Evolutionary conservation across 1,140 invertebrate genomes (phyloP), one percentile per base, ranked within the genome.

Genomic region (Ceratitis capitata): DNA sequence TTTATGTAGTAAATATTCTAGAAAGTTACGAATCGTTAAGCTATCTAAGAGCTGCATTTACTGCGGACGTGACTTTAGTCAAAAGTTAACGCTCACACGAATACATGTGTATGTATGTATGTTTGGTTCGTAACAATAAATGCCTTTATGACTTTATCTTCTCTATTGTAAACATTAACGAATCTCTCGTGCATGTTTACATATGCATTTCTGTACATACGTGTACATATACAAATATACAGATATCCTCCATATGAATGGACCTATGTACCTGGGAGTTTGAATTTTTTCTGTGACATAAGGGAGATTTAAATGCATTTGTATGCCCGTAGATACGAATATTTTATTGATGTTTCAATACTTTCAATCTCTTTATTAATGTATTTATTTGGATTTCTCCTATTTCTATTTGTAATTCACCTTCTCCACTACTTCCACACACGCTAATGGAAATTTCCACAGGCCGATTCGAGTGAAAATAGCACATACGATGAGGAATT

Each of bases 1-100:
- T n/a, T 85, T 58, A 86, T 49, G 78, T 56, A 85, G 23, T 39
- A 51, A 14, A 47, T 42, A n/a, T 85, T 29, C 85, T n/a, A 83
- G 82, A 26, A 47, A 32, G 49, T 84, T 82, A 16, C 6, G 23
- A 56, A 23, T 56, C 51, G 23, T n/a, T n/a, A 56, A n/a, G 51
- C 19, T 56, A 56, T 56, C 51, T 56, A 23, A 56, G 19, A 56
- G 23, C n/a, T n/a, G n/a, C n/a, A n/a, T n/a, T n/a, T n/a, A 56
- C 51, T 56, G 51, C n/a, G 51, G 51, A 56, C 51, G 51, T 56
- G 51, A 56, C 51, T 56, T 56, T n/a, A n/a, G n/a, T n/a, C n/a
- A n/a, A n/a, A n/a, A n/a, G n/a, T n/a, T n/a, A n/a, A n/a, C n/a
- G n/a, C n/a, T n/a, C n/a, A n/a, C n/a, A n/a, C n/a, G n/a, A n/a